phyloP scores from a whole-genome alignment of 92 coral and sea anemone species.

The Chrysogorgia sp. region DNA sequence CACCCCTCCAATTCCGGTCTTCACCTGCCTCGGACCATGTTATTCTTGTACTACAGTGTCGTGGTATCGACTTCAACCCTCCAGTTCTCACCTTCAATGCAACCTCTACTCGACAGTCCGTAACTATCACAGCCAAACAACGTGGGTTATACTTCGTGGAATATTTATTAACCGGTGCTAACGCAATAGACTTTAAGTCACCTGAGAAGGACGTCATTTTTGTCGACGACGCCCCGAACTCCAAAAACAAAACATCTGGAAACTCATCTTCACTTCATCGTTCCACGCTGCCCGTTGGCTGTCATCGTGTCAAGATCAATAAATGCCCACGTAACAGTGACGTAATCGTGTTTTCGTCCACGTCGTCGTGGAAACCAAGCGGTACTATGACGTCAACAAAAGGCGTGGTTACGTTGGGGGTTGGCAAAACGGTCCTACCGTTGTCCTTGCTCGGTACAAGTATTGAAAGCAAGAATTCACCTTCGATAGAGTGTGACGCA shows the following conservation, averaged over 20 bases:
- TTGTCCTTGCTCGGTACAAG: constrained; percentile 62
- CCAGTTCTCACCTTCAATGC: constrained; percentile 35
- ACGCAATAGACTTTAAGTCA: constrained; percentile 43
- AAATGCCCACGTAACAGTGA: constrained; percentile 46
- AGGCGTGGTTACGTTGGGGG: constrained; percentile 56
- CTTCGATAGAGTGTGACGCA: background rate
- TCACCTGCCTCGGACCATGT: constrained; percentile 55
- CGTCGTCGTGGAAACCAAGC: constrained; percentile 57
- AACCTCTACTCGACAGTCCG: constrained; percentile 16
- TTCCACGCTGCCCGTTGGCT: constrained; percentile 55
- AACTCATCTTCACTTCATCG: constrained; percentile 1
- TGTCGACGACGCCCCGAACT: constrained; percentile 38
- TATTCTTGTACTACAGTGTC: constrained; percentile 44
- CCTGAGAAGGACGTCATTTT: constrained; percentile 55
- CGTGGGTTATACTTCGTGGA: constrained; percentile 62
- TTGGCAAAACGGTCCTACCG: constrained; percentile 51
- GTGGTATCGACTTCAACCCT: constrained; percentile 43
- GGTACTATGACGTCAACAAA: constrained; percentile 50
- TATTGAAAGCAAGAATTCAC: constrained; percentile 6
- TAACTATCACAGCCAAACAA: constrained; percentile 53
- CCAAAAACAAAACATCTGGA: constrained; percentile 47
- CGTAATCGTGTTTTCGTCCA: constrained; percentile 52
- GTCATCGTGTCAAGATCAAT: constrained; percentile 46
- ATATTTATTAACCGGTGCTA: constrained; percentile 65
- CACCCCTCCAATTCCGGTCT: constrained; percentile 48